Evolutionary conservation across 2,797 vertebrate genomes (phyloP).

Genomic region (Notolepis coatsorum): DNA sequence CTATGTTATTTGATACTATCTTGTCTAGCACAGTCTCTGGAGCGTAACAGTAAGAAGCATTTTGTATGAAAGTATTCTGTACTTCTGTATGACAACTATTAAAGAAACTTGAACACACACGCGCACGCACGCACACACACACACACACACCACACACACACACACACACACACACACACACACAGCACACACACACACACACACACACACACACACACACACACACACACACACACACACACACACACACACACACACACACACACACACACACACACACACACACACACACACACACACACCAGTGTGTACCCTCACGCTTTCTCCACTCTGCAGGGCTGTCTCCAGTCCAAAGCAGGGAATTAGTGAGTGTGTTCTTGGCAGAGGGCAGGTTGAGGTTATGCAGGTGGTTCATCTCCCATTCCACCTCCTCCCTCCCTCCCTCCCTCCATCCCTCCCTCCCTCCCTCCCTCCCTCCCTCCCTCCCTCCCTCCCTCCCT

Average conservation of each 20-base stretch:
- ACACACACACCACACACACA: too few relatives aligned
- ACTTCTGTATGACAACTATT: too few relatives aligned
- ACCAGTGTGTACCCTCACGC: slow-evolving; percentile 3
- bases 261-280: background rate
- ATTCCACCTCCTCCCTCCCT: slow-evolving; percentile 67
- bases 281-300: slow-evolving; percentile 16
- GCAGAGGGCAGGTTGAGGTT: slow-evolving; percentile 58
- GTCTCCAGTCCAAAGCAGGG: slow-evolving; percentile 23
- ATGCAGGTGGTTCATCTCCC: slow-evolving; percentile 74
- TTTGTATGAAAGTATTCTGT: too few relatives aligned
- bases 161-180: too few relatives aligned
- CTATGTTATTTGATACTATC: too few relatives aligned
- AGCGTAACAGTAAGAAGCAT: too few relatives aligned
- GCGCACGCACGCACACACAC: too few relatives aligned
- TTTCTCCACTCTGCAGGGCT: slow-evolving; percentile 14
- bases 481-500: background rate
- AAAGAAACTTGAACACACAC: too few relatives aligned
- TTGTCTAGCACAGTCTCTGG: too few relatives aligned
- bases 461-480: background rate
- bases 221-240: background rate
- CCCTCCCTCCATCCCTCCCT: too few relatives aligned
- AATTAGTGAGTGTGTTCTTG: slow-evolving; percentile 48
- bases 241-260: slow-evolving; percentile 1
- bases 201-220: background rate
- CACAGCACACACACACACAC: background rate